phyloP scores from a whole-genome alignment of 2,888 invertebrate species.

The Linnaemya tessellans region DNA sequence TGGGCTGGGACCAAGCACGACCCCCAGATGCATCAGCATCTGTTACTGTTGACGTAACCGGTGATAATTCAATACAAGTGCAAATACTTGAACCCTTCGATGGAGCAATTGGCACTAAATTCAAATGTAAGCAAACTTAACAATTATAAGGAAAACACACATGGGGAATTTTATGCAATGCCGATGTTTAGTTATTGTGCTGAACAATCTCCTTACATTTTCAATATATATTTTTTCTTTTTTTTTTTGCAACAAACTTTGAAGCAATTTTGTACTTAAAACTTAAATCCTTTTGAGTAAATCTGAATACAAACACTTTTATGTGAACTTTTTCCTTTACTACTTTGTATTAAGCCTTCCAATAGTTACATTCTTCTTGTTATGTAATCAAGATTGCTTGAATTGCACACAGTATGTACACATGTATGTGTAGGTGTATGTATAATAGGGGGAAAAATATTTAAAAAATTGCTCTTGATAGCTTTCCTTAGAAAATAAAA shows the following conservation, averaged over 20 bases:
- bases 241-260: not conserved
- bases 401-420: not conserved
- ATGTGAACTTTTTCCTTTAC: not conserved
- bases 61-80: slow-evolving; percentile 86
- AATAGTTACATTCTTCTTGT: not conserved
- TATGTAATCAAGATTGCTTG: not conserved
- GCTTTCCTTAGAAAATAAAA: not conserved
- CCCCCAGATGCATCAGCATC: slow-evolving; percentile 92
- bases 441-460: not conserved
- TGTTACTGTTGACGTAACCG: slow-evolving; percentile 88
- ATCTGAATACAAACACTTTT: not conserved
- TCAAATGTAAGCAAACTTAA: slow-evolving; percentile 87
- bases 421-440: not conserved
- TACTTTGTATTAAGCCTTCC: not conserved
- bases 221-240: no score
- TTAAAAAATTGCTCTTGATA: not conserved
- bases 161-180: not conserved
- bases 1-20: slow-evolving; percentile 94
- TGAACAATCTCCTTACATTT: not conserved
- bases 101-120: slow-evolving; percentile 94
- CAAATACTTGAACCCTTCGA: slow-evolving; percentile 90
- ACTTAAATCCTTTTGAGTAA: not conserved
- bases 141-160: slow-evolving; percentile 8
- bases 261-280: not conserved
- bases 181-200: not conserved